Base-by-base conservation (phyloP, 2,113 vertebrate species). In the Jacana jacana region DNA sequence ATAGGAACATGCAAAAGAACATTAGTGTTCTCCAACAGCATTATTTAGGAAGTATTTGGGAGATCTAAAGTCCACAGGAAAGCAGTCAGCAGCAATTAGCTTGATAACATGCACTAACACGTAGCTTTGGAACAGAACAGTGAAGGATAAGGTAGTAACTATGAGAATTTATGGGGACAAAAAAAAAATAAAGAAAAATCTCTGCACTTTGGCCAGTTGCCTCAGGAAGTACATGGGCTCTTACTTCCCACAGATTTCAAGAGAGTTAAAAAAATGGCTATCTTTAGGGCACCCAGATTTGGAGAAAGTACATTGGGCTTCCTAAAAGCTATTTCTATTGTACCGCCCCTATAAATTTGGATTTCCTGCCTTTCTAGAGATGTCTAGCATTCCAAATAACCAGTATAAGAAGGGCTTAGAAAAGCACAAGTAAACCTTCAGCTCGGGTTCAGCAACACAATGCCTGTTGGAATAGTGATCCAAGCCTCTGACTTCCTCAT, bases 71-170 rank as follows among this genome's bases (percentile, higher is more conserved):
- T 68, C 70, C 39, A 17, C 2, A 84, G 28, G 28, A 95, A 87
- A 71, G 64, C 2, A 9, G 15, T 12, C 54, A 76, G 19, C 2
- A 79, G 25, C 17, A 61, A 77, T n/a, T 52, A 33, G 31, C 40
- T 86, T 17, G 61, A 37, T 49, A 81, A 77, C 0, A 0, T 48
- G 14, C 8, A 8, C 25, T 86, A 75, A 46, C 14, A 52, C 8
- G 8, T 6, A 37, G 11, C 11, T 57, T 35, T 20, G 23, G 30
- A 87, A 66, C 8, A 81, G 42, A 89, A 83, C 33, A 75, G 9
- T 12, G 64, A 73, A 76, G 23, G 20, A 46, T 22, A 6, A 93
- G 31, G 14, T 27, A 6, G 25, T 22, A 73, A 73, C 33, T 85
- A 5, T 40, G 30, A 63, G n/a, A 88, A 83, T 27, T 90, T 42